Evolutionary conservation across 2,888 invertebrate species (phyloP).

Genomic region (Caenorhabditis doughertyi): DNA sequence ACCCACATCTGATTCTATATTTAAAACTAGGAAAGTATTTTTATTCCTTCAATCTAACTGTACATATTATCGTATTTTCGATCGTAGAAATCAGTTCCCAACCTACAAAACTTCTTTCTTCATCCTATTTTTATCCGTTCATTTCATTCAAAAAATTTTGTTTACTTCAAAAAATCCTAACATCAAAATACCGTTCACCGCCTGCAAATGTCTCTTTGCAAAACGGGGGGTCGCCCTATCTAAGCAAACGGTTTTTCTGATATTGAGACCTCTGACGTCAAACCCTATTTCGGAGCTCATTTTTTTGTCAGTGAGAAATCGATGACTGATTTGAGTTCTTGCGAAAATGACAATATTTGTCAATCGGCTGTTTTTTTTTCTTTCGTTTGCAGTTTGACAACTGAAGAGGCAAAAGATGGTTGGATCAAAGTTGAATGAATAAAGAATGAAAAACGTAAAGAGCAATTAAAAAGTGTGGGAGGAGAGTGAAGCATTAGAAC

Average conservation of each 20-base stretch:
- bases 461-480: constrained; percentile 14
- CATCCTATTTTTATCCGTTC: neutral
- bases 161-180: neutral
- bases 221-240: constrained; percentile 27
- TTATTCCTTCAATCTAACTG: no score
- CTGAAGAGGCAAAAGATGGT: constrained; percentile 1
- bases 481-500: neutral
- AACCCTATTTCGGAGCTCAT: constrained; percentile 35
- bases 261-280: constrained; percentile 49
- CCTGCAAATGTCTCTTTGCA: constrained; percentile 33
- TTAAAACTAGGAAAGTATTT: no score
- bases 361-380: constrained; percentile 8
- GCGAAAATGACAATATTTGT: constrained; percentile 58
- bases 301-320: constrained; percentile 50
- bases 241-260: constrained; percentile 45
- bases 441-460: constrained; percentile 25
- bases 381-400: constrained; percentile 26
- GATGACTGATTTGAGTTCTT: constrained; percentile 38
- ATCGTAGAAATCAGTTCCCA: neutral
- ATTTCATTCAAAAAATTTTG: no score
- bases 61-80: no score
- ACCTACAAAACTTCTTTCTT: no score
- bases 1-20: no score
- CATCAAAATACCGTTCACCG: constrained; percentile 35
- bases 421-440: constrained; percentile 23